phyloP scores from a whole-genome alignment of 2,888 invertebrate genomes.

The Trachelus iudaicus region DNA sequence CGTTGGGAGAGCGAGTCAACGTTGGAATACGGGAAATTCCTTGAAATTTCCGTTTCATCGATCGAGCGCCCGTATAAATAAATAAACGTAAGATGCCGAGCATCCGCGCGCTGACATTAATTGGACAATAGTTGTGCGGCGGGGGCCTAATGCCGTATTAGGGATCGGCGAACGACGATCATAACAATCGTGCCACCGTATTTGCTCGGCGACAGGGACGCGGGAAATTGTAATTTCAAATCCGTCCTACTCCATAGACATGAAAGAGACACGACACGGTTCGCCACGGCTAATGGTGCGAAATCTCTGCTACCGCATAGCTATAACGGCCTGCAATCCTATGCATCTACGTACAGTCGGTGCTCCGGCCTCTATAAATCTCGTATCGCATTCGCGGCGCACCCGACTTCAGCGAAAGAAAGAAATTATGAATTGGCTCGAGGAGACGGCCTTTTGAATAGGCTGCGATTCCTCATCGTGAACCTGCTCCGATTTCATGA shows the following conservation, averaged over 20 bases:
- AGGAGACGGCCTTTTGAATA: background rate
- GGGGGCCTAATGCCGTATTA: slow-evolving; percentile 14
- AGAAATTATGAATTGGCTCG: background rate
- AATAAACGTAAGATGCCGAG: slow-evolving; percentile 13
- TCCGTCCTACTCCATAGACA: slow-evolving; percentile 32
- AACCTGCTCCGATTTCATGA: background rate
- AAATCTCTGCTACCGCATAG: slow-evolving; percentile 24
- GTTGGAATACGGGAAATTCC: background rate
- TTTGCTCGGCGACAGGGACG: slow-evolving; percentile 21
- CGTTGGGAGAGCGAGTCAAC: background rate
- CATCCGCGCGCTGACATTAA: slow-evolving; percentile 32
- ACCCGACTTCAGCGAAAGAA: background rate
- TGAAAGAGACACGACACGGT: slow-evolving; percentile 32
- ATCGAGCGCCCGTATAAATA: slow-evolving; percentile 20
- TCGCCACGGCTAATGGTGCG: slow-evolving; percentile 30
- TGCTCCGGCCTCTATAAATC: background rate
- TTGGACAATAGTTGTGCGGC: slow-evolving; percentile 36
- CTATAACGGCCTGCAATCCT: background rate
- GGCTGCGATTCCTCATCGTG: background rate
- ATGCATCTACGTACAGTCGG: background rate
- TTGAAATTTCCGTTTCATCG: background rate
- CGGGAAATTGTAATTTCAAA: slow-evolving; percentile 49
- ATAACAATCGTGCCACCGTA: slow-evolving; percentile 31
- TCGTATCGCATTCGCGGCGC: background rate
- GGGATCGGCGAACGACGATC: slow-evolving; percentile 22